Base-by-base conservation (phyloP, 2,113 vertebrate genomes). In the Gadus macrocephalus region DNA sequence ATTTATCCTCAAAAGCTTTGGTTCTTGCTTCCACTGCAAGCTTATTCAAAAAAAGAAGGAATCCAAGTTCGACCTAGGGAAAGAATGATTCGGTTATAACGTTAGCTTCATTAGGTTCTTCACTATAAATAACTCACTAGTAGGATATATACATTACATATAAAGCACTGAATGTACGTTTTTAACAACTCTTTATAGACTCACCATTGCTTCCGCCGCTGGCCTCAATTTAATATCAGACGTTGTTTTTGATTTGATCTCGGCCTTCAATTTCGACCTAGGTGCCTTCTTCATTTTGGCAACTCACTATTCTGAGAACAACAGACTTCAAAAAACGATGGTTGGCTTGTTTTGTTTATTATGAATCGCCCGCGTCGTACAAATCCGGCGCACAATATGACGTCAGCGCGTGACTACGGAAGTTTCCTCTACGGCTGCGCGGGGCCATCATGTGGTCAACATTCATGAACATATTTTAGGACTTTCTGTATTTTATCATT, bases 1-100 rank as follows among this genome's bases (percentile, higher is more conserved):
- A 86, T 80, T 88, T 91, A 15, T 89, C 90, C 25, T 90, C 89
- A 74, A 90, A 91, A 1, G 90, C 90, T 64, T 86, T 88, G 31
- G 85, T 66, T 68, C 79, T 89, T 1, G 89, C 88, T 73, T 92
- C 89, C 64, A 91, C 87, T 0, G 88, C 88, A 70, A 92, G 80
- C 22, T 68, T 87, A 38, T 74, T 90, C 62, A 92, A 16, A 71
- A 92, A 89, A 67, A 92, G 1, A 64, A 91, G 58, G 4, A 84
- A 77, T 14, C 86, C 62, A 31, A 92, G 84, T 55, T 92, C 90
- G 62, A 90, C 75, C 91, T 92, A 67, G 22, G 0, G 0, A 15
- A 5, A 58, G 0, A 1, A 35, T 35, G 0, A 4, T 16, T 15
- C 5, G 4, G 14, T 25, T 14, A 27, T 8, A 20, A 8, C 15